These are phyloP conservation scores for Sicus ferrugineus DNA, from an alignment of 2,888 invertebrate species.

Conservation along the genomic window DNA sequence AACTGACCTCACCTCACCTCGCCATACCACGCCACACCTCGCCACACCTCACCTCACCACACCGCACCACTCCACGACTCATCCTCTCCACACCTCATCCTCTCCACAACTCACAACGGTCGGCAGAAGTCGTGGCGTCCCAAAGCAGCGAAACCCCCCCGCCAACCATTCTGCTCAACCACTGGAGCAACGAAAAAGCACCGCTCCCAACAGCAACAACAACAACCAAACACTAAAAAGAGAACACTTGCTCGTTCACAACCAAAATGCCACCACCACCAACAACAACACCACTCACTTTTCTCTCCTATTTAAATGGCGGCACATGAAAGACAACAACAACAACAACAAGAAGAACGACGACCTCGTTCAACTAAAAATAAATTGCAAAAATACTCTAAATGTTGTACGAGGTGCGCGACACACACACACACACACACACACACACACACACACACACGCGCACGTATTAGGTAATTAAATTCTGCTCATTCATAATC, in stretches of 20 bases:
- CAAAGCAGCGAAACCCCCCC: neutral
- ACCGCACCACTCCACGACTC: no score
- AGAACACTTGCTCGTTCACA: neutral
- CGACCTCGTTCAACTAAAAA: slow-evolving; percentile 32
- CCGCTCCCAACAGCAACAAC: neutral
- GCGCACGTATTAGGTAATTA: slow-evolving; percentile 20
- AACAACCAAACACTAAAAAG: neutral
- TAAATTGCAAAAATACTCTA: slow-evolving; percentile 32
- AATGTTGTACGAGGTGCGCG: slow-evolving; percentile 17
- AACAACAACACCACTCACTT: neutral
- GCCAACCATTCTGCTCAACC: neutral
- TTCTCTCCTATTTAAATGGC: slow-evolving; percentile 25
- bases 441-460: neutral
- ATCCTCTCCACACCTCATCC: no score
- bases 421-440: slow-evolving; percentile 2
- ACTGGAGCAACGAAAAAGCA: neutral
- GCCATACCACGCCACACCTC: no score
- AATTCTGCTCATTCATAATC: slow-evolving; percentile 32
- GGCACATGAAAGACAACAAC: slow-evolving; percentile 31
- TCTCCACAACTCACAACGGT: no score
- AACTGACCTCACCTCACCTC: neutral
- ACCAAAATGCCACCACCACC: no score
- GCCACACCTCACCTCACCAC: no score
- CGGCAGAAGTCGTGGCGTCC: no score
- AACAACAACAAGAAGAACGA: slow-evolving; percentile 26